Evolutionary conservation across 1,140 invertebrate genomes (phyloP).

Genomic region (Aphaenogaster rudis): DNA sequence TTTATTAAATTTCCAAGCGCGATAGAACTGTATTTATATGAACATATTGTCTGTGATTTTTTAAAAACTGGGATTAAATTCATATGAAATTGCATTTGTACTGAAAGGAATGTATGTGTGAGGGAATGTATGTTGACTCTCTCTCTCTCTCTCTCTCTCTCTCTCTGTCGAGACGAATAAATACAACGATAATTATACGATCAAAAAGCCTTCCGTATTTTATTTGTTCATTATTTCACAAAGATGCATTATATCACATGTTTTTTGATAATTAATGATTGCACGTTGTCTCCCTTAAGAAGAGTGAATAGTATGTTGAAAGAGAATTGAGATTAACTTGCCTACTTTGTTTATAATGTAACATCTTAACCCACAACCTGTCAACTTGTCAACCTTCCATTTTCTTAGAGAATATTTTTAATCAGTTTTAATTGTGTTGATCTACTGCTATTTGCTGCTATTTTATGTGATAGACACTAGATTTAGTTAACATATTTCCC

Average conservation of each 20-base stretch:
- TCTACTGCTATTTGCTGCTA: not conserved
- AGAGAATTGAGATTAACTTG: not conserved
- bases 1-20: slow-evolving; percentile 68
- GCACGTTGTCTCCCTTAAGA: not conserved
- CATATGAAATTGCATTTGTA: slow-evolving; percentile 51
- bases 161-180: slow-evolving; percentile 18
- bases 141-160: not conserved
- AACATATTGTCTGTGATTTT: slow-evolving; percentile 76
- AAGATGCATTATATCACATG: slow-evolving; percentile 16
- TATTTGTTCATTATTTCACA: slow-evolving; percentile 30
- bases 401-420: slow-evolving; percentile 23
- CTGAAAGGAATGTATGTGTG: not conserved
- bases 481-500: not conserved
- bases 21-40: slow-evolving; percentile 75
- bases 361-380: slow-evolving; percentile 14
- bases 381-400: not conserved
- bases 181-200: slow-evolving; percentile 13
- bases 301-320: not conserved
- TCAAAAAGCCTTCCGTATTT: slow-evolving; percentile 4
- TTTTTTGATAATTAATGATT: slow-evolving; percentile 34
- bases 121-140: slow-evolving; percentile 34
- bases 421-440: slow-evolving; percentile 16
- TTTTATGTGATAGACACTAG: too few relatives aligned
- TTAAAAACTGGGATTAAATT: slow-evolving; percentile 55
- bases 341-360: slow-evolving; percentile 14